Evolutionary conservation across 2,888 invertebrate genomes (phyloP), one percentile per base, ranked within the genome.

Genomic region (Belgica antarctica): DNA sequence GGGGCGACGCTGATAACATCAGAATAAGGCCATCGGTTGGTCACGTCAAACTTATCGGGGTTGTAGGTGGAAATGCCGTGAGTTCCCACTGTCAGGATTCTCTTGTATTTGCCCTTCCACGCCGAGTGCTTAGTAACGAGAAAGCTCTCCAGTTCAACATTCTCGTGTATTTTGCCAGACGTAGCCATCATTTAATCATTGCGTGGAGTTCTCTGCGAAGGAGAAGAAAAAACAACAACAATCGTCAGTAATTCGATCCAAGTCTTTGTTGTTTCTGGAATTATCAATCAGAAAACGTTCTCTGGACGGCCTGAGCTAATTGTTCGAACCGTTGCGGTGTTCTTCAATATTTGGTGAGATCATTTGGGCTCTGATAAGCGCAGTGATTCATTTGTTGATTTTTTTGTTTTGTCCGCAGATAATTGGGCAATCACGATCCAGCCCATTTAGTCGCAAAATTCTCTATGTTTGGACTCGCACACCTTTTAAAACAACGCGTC

Each of bases 91-190:
- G 98, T 95, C 79, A 99, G 94, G 76, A 99, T 93, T 75, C 99
- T 85, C 80, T 96, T 96, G 82, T 99, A 99, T 90, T 94, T 97
- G 79, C 98, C 99, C 81, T 96, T 97, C 98, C 98, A 99, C 12
- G 68, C 68, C 25, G 92, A 95, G 80, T 96, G 96, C 82, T 99
- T 99, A 34, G 93, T 96, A 77, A 97, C 96, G 77, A 94, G 87
- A 82, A 94, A 99, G 78, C 97, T 96, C 74, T 94, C 92, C 78
- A 96, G 86, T 87, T 99, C 98, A 77, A 90, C 88, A 83, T 96
- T 97, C 81, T 96, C 94, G 82, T 91, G 68, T n/a, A 59, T 36
- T 36, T 70, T 70, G 10, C 34, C 70, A 61, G 70, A 61, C 41
- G 68, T 52, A 22, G 52, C 68, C 68, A 68, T 68, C 57, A 47